These are phyloP conservation scores for Poecilia picta DNA, from an alignment of 2,797 vertebrate genomes.

Conservation along the genomic window DNA sequence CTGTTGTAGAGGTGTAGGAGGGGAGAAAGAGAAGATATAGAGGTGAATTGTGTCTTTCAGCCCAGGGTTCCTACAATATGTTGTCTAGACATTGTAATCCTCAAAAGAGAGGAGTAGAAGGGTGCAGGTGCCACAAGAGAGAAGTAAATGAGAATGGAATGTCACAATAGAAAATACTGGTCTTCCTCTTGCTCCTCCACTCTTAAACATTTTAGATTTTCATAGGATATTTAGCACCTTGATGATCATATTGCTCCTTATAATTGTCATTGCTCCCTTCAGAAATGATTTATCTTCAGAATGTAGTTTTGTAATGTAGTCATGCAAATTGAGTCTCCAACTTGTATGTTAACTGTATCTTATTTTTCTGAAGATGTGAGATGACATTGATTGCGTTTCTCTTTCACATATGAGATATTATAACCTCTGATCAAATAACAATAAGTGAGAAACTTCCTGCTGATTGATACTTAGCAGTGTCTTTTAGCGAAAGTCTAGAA, in stretches of 20 bases:
- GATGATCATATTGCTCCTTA: neutral
- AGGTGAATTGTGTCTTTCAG: slow-evolving; percentile 35
- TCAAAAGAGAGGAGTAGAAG: slow-evolving; percentile 38
- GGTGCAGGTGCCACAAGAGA: slow-evolving; percentile 21
- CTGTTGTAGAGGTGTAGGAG: slow-evolving; percentile 22
- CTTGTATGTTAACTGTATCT: neutral
- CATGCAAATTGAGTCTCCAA: neutral
- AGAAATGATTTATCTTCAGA: neutral
- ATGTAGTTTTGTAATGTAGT: neutral
- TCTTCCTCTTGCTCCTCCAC: slow-evolving; percentile 35
- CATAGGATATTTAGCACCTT: slow-evolving; percentile 24
- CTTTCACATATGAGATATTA: neutral
- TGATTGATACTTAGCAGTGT: neutral
- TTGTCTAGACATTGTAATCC: slow-evolving; percentile 71
- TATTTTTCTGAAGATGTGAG: neutral
- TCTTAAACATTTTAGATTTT: slow-evolving; percentile 27
- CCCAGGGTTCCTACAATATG: slow-evolving; percentile 35
- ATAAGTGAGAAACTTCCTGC: neutral
- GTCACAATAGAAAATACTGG: slow-evolving; percentile 13
- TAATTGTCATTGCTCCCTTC: neutral
- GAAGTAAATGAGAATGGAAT: slow-evolving; percentile 27
- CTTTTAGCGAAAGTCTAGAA: neutral
- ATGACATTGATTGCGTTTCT: neutral
- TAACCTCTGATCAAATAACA: neutral
- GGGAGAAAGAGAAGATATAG: slow-evolving; percentile 14